These are phyloP conservation scores for Pangasius sanitwongsei DNA, from an alignment of 2,797 vertebrate species.

Conservation along the genomic window DNA sequence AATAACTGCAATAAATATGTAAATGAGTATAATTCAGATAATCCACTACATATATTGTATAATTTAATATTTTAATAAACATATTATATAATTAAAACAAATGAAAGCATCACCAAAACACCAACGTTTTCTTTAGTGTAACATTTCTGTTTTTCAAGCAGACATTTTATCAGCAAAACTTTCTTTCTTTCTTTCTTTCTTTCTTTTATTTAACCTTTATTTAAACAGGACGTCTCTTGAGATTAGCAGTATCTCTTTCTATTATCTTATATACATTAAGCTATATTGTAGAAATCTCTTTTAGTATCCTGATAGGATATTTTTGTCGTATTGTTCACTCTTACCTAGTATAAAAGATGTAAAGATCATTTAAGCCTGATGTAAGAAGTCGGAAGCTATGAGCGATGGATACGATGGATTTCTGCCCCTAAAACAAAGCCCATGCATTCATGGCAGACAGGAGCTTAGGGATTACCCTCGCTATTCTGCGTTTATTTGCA, in stretches of 20 bases:
- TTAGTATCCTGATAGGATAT: background rate
- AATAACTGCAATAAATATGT: too few relatives aligned
- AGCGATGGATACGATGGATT: background rate
- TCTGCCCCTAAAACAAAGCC: background rate
- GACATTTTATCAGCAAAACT: background rate
- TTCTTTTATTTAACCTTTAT: background rate
- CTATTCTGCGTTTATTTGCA: slow-evolving; percentile 20
- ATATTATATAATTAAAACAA: background rate
- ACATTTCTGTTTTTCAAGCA: background rate
- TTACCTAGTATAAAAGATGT: background rate
- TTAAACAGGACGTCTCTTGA: background rate
- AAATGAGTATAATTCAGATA: too few relatives aligned
- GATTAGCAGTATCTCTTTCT: background rate
- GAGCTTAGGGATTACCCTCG: slow-evolving; percentile 1
- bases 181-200: background rate
- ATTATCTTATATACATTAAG: background rate
- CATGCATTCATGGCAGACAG: slow-evolving; percentile 15
- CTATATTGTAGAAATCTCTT: background rate
- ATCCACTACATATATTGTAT: background rate
- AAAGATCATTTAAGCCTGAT: background rate
- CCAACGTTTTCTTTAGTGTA: background rate
- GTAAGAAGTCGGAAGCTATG: background rate
- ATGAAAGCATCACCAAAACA: background rate
- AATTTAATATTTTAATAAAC: background rate
- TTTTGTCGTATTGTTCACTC: too few relatives aligned